phyloP scores from a whole-genome alignment of 2,797 vertebrate species.

The Diceros bicornis region DNA sequence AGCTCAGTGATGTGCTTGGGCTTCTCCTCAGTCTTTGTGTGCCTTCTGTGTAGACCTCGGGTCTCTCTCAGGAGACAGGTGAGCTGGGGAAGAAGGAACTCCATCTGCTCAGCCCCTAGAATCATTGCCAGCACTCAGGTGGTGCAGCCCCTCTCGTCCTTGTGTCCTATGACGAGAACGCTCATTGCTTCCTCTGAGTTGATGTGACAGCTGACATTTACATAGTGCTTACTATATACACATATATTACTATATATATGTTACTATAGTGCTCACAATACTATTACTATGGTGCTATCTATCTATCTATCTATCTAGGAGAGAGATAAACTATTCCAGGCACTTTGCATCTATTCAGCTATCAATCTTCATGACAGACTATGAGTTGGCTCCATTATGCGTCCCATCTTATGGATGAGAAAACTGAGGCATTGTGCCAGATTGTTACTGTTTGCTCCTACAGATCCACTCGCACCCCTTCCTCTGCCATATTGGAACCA shows the following conservation, averaged over 20 bases:
- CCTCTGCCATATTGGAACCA: not conserved
- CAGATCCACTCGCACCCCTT: accelerated
- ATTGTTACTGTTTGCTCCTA: too few species aligned
- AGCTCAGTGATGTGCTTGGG: not conserved
- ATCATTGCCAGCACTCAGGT: not conserved
- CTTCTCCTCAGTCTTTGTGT: not conserved
- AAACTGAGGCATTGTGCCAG: not conserved
- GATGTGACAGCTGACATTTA: too few species aligned
- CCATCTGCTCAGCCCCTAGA: not conserved
- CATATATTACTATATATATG: too few species aligned
- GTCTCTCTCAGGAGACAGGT: not conserved
- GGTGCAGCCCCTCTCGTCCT: not conserved
- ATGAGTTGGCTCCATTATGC: not conserved
- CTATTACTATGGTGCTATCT: not conserved
- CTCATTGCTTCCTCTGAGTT: not conserved
- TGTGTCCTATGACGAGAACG: not conserved
- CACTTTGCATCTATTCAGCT: not conserved
- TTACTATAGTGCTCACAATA: too few species aligned
- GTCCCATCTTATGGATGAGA: not conserved
- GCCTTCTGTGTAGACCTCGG: not conserved
- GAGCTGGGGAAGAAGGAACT: not conserved
- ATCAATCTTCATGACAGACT: not conserved
- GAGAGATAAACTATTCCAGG: too few species aligned
- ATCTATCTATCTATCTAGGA: not conserved
- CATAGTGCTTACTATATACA: not conserved